Conservation (phyloP, 2,113 vertebrate species). For the Eretmodus cyanostictus region DNA sequence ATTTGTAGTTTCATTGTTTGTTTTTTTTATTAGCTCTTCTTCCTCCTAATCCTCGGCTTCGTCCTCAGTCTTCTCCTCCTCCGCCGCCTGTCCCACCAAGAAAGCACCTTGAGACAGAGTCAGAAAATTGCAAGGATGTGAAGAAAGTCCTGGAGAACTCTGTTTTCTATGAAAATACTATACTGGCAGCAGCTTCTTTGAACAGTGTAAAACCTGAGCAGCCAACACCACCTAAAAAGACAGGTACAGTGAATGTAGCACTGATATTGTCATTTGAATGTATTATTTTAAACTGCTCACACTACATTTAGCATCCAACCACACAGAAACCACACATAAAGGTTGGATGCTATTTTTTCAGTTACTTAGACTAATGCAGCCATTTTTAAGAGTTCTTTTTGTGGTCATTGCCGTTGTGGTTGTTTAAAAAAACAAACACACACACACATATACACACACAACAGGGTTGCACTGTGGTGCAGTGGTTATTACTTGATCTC, state of each 20-base stretch:
- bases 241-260: slow-evolving; percentile 11
- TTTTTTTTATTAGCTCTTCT: slow-evolving; percentile 51
- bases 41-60: slow-evolving; percentile 38
- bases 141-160: not conserved
- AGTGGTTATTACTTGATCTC: not conserved
- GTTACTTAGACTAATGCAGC: not conserved
- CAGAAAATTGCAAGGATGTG: not conserved
- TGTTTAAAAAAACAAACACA: not conserved
- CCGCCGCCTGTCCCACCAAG: not conserved
- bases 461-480: not conserved
- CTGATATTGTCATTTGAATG: not conserved
- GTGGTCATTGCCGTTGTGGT: not conserved
- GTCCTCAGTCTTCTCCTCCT: slow-evolving; percentile 25
- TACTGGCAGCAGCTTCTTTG: not conserved
- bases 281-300: not conserved
- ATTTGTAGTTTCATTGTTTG: not conserved
- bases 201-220: not conserved
- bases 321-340: not conserved
- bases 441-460: not conserved
- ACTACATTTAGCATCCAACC: not conserved
- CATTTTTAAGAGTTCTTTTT: not conserved
- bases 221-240: not conserved
- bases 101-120: not conserved
- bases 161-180: slow-evolving; percentile 17
- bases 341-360: not conserved